phyloP scores from a whole-genome alignment of 1,140 invertebrate species.

The Dinoponera quadriceps region DNA sequence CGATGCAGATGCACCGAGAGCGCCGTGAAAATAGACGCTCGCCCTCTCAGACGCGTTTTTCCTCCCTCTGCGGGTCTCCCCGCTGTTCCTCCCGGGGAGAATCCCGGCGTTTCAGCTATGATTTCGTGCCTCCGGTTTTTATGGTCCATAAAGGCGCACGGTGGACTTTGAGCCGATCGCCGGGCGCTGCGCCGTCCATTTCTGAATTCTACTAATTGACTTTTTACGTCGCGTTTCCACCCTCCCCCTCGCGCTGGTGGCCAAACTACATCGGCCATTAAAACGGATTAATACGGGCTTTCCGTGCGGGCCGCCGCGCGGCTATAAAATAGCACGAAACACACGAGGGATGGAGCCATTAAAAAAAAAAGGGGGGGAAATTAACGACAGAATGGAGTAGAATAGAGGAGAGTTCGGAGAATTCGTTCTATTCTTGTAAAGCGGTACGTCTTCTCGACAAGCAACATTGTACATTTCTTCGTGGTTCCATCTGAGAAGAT shows the following conservation, averaged over 20 bases:
- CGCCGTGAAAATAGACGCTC: not conserved
- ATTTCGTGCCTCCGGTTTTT: slow-evolving; percentile 47
- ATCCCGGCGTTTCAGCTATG: not conserved
- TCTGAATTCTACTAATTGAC: slow-evolving; percentile 36
- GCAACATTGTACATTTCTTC: no score
- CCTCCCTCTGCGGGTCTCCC: no score
- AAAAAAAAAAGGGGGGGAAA: not conserved
- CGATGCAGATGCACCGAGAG: slow-evolving; percentile 4
- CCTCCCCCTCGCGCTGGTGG: not conserved
- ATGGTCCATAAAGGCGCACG: slow-evolving; percentile 50
- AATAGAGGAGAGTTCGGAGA: no score
- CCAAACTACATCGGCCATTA: not conserved
- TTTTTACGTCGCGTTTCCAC: slow-evolving; percentile 29
- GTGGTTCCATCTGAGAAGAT: no score
- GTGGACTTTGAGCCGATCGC: no score
- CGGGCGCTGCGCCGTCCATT: not conserved
- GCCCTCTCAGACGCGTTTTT: no score
- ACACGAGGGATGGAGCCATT: not conserved
- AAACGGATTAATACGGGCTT: slow-evolving; percentile 28
- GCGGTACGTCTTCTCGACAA: no score
- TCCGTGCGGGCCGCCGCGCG: not conserved
- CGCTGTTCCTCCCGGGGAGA: not conserved
- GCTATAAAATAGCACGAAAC: slow-evolving; percentile 1
- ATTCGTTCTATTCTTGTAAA: no score
- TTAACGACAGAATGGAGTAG: no score